Evolutionary conservation across 2,797 vertebrate genomes (phyloP), one percentile per base, ranked within the genome.

Genomic region (Cyprinodon diabolis): DNA sequence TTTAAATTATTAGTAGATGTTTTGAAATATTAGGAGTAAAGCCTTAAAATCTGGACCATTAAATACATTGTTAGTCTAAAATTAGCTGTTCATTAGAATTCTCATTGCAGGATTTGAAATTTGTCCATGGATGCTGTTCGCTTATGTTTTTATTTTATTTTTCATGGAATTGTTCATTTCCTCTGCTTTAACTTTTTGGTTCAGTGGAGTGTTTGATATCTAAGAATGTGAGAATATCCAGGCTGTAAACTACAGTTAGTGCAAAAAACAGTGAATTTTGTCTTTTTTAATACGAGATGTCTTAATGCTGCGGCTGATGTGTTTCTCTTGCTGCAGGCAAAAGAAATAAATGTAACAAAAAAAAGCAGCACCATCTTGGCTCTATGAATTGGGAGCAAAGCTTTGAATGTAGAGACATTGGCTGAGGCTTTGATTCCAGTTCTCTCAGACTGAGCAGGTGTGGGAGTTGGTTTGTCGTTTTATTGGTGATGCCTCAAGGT

Each of bases 221-320:
- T 87, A 75, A 30, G 62, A 72, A 65, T 52, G 35, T 75, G 0
- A 14, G 12, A 55, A 47, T 70, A 78, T 82, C 66, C 52, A 79
- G 76, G 76, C 80, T 83, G 75, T 84, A 80, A 90, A 85, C 68
- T 73, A 71, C 60, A 77, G 45, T 57, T n/a, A 54, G 45, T 72
- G 74, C 68, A 69, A 74, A 81, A 62, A 74, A 77, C 68, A n/a
- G 57, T 51, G 68, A 54, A 57, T 83, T 84, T 76, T 80, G 79
- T 87, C 78, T 74, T 74, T 69, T 76, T 66, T 81, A 75, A 69
- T 80, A 76, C 66, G 71, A 86, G 67, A 77, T 2, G 35, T 57
- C 83, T 81, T 75, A 80, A 84, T 82, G 84, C 76, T 66, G 79
- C 69, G 71, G 49, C 82, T 84, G 71, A 72, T 78, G 51, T 72